Evolutionary conservation across 2,113 vertebrate genomes (phyloP).

Genomic region (Nematolebias whitei): DNA sequence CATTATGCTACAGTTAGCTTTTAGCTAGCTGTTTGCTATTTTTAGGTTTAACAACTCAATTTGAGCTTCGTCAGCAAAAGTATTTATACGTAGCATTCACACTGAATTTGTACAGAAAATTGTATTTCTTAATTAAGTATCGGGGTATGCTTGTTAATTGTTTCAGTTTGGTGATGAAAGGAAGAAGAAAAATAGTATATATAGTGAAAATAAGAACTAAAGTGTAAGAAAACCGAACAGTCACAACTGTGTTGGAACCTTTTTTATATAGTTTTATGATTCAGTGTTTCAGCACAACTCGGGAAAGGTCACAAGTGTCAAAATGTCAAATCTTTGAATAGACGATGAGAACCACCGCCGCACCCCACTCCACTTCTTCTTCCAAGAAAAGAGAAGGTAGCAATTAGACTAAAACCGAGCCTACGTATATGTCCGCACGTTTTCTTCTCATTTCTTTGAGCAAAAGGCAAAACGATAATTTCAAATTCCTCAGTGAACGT

Average conservation of each 20-base stretch:
- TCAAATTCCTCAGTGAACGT: slow-evolving; percentile 23
- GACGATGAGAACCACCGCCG: neutral
- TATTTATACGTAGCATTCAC: too few species aligned
- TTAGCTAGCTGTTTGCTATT: too few species aligned
- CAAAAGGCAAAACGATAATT: slow-evolving; percentile 14
- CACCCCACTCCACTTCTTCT: too few species aligned
- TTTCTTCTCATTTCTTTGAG: neutral
- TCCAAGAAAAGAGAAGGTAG: neutral
- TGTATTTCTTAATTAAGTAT: neutral
- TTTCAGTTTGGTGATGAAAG: neutral
- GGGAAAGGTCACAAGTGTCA: neutral
- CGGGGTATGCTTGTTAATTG: neutral
- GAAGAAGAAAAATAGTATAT: neutral
- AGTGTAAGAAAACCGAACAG: neutral
- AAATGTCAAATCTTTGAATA: slow-evolving; percentile 9
- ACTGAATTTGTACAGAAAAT: too few species aligned
- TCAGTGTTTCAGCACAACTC: neutral
- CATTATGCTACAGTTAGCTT: too few species aligned
- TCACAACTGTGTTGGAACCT: neutral
- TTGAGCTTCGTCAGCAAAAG: too few species aligned
- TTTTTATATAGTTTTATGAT: slow-evolving; percentile 8
- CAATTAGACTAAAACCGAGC: slow-evolving; percentile 1
- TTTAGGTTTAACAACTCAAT: too few species aligned
- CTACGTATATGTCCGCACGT: neutral
- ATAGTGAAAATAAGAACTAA: neutral